Evolutionary conservation across 2,113 vertebrate species (phyloP), one percentile per base, ranked within the genome.

Genomic region (Misgurnus anguillicaudatus): DNA sequence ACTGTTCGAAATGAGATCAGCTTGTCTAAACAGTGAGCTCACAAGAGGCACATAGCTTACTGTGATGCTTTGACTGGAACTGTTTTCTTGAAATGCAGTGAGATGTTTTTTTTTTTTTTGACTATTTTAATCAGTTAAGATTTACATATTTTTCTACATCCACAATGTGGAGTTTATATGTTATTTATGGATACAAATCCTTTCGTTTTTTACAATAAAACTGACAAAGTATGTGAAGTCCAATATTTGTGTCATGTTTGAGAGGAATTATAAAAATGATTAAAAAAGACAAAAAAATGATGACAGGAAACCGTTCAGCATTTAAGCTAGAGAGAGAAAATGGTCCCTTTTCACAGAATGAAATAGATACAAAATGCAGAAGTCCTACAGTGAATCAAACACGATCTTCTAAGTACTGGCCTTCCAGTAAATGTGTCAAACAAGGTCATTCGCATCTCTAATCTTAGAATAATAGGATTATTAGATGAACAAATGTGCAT

Each of bases 111-210:
- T 2, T 31, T 31, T 31, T 31, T 31, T 31, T 16, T 14, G 57
- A 63, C 24, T 64, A 47, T 67, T 87, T 91, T 90, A 87, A 90
- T 91, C 83, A 78, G 86, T 90, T 88, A 84, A 89, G 87, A 86
- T 83, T 86, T 77, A 82, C 60, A 76, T 84, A 63, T 77, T 83
- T 82, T 76, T 70, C 13, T 79, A 81, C 79, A 17, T 42, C 83
- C 83, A 85, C 86, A 79, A 71, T 87, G 83, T 87, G 86, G 86
- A 78, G 75, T 87, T 87, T 91, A 90, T 92, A 88, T 76, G 87
- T 90, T 51, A 86, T 84, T 84, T 85, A 85, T 84, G 80, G 80
- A 83, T 77, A 41, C 62, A 47, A 19, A 41, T 81, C 60, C 58
- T 71, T 58, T 73, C 6, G 31, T 75, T 78, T 76, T 19, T 74